These are phyloP conservation scores for Drosophila tani DNA, from an alignment of 1,140 invertebrate genomes.

Conservation along the genomic window DNA sequence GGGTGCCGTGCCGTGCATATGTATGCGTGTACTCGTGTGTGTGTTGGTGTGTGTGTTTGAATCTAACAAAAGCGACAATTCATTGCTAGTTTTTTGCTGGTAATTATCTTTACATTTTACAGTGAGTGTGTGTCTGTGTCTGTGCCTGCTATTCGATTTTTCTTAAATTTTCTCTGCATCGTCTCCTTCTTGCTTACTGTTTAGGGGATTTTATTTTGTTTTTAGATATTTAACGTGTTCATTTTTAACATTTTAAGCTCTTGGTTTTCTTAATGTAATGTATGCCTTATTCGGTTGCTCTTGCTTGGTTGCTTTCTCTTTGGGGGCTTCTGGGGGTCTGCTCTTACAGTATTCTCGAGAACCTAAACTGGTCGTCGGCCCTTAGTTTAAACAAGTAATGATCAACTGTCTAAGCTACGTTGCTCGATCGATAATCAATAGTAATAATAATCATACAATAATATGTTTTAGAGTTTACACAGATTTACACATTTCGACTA, in stretches of 20 bases:
- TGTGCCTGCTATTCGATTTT: conserved; percentile 37
- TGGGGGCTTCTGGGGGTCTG: conserved; percentile 34
- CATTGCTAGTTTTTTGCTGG: conserved; percentile 54
- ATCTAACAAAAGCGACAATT: conserved; percentile 67
- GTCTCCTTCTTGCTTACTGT: conserved; percentile 54
- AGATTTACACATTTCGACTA: conserved; percentile 64
- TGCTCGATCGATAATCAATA: conserved; percentile 62
- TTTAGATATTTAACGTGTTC: conserved; percentile 54
- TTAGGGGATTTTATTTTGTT: conserved; percentile 52
- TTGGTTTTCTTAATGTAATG: conserved; percentile 70
- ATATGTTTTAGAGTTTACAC: conserved; percentile 72
- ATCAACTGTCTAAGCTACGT: conserved; percentile 75
- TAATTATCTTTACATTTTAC: conserved; percentile 73
- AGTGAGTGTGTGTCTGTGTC: conserved; percentile 45
- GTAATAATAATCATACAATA: conserved; percentile 76
- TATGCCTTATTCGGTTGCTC: conserved; percentile 69
- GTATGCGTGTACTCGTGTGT: conserved; percentile 26
- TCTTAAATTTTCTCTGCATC: conserved; percentile 46
- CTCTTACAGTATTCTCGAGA: conserved; percentile 53
- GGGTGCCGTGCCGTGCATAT: conserved; percentile 31
- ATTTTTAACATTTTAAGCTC: conserved; percentile 60
- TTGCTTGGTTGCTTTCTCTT: conserved; percentile 39
- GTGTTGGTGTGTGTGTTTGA: conserved; percentile 41
- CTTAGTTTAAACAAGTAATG: conserved; percentile 65
- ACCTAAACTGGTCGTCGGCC: conserved; percentile 53